phyloP scores from a whole-genome alignment of 2,113 vertebrate species.

The Castor canadensis region DNA sequence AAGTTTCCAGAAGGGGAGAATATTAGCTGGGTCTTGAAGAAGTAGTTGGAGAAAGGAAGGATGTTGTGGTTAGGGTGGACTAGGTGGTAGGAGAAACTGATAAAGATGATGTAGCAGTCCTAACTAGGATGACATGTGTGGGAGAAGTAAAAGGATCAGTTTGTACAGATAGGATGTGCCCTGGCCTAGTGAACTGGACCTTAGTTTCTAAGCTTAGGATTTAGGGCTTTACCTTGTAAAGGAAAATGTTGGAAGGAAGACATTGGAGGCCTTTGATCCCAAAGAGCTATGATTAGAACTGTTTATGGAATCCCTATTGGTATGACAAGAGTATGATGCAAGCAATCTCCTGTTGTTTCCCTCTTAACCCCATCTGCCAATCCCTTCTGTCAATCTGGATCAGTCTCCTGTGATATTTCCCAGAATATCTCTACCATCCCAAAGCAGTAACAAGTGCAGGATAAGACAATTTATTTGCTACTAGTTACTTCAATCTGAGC shows the following conservation, averaged over 20 bases:
- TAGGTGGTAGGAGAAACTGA: background rate
- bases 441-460: background rate
- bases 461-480: background rate
- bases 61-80: conserved; percentile 9
- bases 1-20: background rate
- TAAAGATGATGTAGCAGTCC: background rate
- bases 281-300: background rate
- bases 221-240: background rate
- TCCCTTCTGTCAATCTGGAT: background rate
- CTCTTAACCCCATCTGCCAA: background rate
- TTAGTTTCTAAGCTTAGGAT: background rate
- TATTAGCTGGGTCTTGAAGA: conserved; percentile 25
- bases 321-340: no score
- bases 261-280: background rate
- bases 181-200: background rate
- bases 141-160: background rate
- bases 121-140: background rate
- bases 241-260: background rate
- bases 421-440: background rate
- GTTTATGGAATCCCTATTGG: background rate
- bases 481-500: background rate
- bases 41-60: conserved; percentile 57
- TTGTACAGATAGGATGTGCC: background rate
- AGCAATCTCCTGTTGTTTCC: background rate
- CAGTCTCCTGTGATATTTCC: background rate